These are phyloP conservation scores for Perizoma affinitatum DNA, from an alignment of 2,888 invertebrate species.

Conservation along the genomic window DNA sequence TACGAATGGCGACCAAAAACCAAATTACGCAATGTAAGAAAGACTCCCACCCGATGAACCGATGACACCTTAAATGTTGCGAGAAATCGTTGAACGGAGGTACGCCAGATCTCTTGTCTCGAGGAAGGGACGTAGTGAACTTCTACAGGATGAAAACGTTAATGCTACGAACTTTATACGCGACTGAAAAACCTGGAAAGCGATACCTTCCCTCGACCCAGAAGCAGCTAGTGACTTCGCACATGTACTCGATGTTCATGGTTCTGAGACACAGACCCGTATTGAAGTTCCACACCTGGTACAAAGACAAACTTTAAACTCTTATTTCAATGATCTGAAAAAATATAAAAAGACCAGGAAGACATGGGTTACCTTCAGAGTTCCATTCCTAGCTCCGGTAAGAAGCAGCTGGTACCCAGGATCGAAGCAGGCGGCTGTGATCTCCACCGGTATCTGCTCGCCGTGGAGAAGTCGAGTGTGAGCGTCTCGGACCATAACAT, in stretches of 20 bases:
- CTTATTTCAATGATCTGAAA: too few species aligned
- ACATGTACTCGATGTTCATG: slow-evolving; percentile 85
- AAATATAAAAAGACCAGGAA: not conserved
- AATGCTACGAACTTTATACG: too few species aligned
- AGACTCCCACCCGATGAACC: too few species aligned
- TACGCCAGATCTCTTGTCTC: too few species aligned
- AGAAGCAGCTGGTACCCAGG: slow-evolving; percentile 88
- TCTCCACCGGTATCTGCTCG: slow-evolving; percentile 87
- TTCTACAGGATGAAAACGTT: too few species aligned
- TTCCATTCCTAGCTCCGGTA: slow-evolving; percentile 91
- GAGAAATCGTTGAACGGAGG: too few species aligned
- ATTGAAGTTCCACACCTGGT: slow-evolving; percentile 92
- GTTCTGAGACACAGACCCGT: slow-evolving; percentile 89
- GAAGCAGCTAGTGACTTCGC: slow-evolving; percentile 83
- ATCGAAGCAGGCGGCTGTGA: slow-evolving; percentile 91
- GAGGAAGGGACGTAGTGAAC: too few species aligned
- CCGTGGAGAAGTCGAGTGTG: slow-evolving; percentile 88
- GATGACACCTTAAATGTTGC: too few species aligned
- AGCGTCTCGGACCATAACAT: slow-evolving; percentile 87
- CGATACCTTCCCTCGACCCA: slow-evolving; percentile 84
- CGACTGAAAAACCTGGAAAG: not conserved
- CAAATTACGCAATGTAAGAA: too few species aligned
- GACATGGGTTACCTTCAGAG: slow-evolving; percentile 82
- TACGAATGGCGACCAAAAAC: too few species aligned
- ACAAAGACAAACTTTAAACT: not conserved